These are phyloP conservation scores for Ennomos fuscantarius DNA, from an alignment of 2,888 invertebrate species.

Conservation along the genomic window DNA sequence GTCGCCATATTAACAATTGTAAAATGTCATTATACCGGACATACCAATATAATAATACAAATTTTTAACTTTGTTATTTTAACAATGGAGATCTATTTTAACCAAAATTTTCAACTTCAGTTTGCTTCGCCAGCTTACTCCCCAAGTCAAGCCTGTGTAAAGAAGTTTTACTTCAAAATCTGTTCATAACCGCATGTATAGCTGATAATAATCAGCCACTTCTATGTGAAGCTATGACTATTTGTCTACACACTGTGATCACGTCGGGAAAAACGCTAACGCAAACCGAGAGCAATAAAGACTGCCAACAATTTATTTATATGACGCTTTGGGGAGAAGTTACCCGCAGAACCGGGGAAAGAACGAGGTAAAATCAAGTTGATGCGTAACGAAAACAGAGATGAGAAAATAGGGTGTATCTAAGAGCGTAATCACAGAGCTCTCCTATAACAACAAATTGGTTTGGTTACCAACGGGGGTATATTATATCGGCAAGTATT, in stretches of 20 bases:
- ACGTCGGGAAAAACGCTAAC: constrained; percentile 73
- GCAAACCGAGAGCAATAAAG: constrained; percentile 80
- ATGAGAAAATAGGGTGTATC: constrained; percentile 68
- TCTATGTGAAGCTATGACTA: constrained; percentile 9
- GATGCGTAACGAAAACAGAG: constrained; percentile 68
- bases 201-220: constrained; percentile 5
- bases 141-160: too few species aligned
- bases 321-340: constrained; percentile 82
- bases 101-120: too few species aligned
- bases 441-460: constrained; percentile 56
- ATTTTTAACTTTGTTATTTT: too few species aligned
- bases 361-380: constrained; percentile 80
- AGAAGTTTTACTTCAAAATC: too few species aligned
- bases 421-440: constrained; percentile 59
- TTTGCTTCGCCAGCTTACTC: too few species aligned
- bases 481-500: constrained; percentile 18
- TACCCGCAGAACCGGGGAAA: constrained; percentile 70
- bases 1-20: too few species aligned
- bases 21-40: too few species aligned
- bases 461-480: constrained; percentile 26
- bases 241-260: constrained; percentile 43
- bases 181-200: too few species aligned
- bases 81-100: too few species aligned
- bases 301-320: constrained; percentile 84
- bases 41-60: too few species aligned